Conservation (phyloP, 2,888 invertebrate genomes). For the Uloborus plumipes region DNA sequence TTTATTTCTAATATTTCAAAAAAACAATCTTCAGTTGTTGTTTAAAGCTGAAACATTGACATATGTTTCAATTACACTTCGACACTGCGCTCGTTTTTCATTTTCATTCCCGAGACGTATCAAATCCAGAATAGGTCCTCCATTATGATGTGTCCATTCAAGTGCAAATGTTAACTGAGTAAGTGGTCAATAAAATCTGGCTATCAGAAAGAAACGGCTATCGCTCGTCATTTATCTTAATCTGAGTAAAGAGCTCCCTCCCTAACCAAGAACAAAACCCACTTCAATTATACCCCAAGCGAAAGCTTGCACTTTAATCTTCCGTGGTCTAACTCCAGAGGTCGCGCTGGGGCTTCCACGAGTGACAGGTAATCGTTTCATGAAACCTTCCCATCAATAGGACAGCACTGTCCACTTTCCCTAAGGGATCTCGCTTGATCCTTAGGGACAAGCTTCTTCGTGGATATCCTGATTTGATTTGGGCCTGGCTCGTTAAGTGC, state of each 20-base stretch:
- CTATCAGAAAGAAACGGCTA: too few species aligned
- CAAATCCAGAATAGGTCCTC: too few species aligned
- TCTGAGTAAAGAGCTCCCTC: constrained; percentile 25
- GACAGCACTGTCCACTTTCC: constrained; percentile 43
- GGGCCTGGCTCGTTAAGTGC: constrained; percentile 23
- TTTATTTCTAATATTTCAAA: too few species aligned
- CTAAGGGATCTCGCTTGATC: constrained; percentile 36
- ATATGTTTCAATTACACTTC: too few species aligned
- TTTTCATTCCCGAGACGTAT: too few species aligned
- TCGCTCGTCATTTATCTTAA: constrained; percentile 10
- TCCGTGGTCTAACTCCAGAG: constrained; percentile 22
- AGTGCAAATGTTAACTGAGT: too few species aligned
- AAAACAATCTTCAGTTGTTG: too few species aligned
- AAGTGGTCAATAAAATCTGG: too few species aligned
- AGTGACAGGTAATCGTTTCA: constrained; percentile 51
- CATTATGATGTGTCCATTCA: too few species aligned
- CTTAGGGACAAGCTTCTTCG: constrained; percentile 33
- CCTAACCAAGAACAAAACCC: constrained; percentile 4
- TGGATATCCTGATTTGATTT: constrained; percentile 46
- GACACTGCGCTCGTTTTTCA: too few species aligned
- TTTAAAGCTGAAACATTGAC: too few species aligned
- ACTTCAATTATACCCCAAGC: constrained; percentile 22
- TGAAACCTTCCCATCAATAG: constrained; percentile 47
- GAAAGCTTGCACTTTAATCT: constrained; percentile 47
- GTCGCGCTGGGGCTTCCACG: constrained; percentile 26